Base-by-base conservation (phyloP, 2,113 vertebrate species). In the Patagioenas fasciata region DNA sequence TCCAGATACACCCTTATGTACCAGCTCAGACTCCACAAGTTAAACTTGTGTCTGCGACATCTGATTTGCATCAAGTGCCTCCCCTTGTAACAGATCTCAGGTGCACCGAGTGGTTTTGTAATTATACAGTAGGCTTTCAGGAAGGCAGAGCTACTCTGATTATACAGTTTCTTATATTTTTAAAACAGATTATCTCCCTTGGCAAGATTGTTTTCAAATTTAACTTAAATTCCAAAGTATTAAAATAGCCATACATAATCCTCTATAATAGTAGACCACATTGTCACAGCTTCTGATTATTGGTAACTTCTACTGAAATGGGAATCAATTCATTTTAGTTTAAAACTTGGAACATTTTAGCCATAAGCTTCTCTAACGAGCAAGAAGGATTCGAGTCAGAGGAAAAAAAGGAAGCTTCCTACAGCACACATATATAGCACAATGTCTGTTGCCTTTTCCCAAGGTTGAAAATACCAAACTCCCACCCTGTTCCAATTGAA, bases 221-320 rank as follows among this genome's bases (percentile, higher is more conserved):
- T 42, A 74, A 91, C 32, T 73, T 66, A 62, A 93, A 65, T 25
- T 20, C 9, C 4, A 13, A 67, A 77, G 38, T 80, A 48, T 70
- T 95, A 80, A 83, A 95, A 80, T 53, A 71, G 29, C 60, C 28
- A 58, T 56, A 92, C 88, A 84, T 78, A 93, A 81, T 84, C 47
- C 31, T 56, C 42, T 42, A 50, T 66, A 91, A 94, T 61, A 66
- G 60, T 19, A 66, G 38, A 44, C 21, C 81, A 66, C 31, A 18
- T 44, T 86, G 53, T 71, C 60, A 93, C 88, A 91, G 14, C 11
- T 67, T 88, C 62, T 61, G 38, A 74, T 83, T 88, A 90, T 86
- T 57, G 51, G 25, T 62, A 90, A 90, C 34, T 74, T 83, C 56
- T 74, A 44, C 69, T 25, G 24, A 80, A 86, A 96, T 34, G 29